Evolutionary conservation across 2,888 invertebrate genomes (phyloP).

Genomic region (Macaria liturata): DNA sequence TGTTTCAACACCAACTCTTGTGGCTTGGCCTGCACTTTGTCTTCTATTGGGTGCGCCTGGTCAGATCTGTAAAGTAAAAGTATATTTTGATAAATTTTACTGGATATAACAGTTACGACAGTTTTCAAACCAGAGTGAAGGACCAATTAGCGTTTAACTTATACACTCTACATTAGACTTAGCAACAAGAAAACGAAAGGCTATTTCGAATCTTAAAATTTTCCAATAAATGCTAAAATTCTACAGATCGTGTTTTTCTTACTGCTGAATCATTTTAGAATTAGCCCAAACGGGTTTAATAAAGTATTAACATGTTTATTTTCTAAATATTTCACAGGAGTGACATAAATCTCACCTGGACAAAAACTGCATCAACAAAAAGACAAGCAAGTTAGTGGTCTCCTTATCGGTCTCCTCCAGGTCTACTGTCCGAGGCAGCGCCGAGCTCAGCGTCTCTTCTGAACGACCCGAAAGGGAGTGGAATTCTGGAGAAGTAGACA

Average conservation of each 20-base stretch:
- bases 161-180: too few species aligned
- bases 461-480: constrained; percentile 89
- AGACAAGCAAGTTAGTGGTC: constrained; percentile 96
- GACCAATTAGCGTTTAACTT: too few species aligned
- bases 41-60: constrained; percentile 93
- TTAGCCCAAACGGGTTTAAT: too few species aligned
- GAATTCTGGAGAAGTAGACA: constrained; percentile 60
- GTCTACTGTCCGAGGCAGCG: constrained; percentile 95
- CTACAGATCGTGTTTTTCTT: too few species aligned
- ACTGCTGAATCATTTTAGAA: too few species aligned
- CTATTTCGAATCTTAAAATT: too few species aligned
- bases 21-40: constrained; percentile 89
- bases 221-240: too few species aligned
- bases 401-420: constrained; percentile 97
- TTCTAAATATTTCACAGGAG: too few species aligned
- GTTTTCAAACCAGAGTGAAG: too few species aligned
- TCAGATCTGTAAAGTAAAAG: constrained; percentile 62
- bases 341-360: constrained; percentile 77
- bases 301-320: too few species aligned
- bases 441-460: constrained; percentile 90
- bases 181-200: too few species aligned
- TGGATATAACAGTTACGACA: too few species aligned
- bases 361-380: constrained; percentile 98
- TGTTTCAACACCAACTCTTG: constrained; percentile 96
- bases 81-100: neutral